Base-by-base conservation (phyloP, 2,113 vertebrate species). In the Mustela nigripes region DNA sequence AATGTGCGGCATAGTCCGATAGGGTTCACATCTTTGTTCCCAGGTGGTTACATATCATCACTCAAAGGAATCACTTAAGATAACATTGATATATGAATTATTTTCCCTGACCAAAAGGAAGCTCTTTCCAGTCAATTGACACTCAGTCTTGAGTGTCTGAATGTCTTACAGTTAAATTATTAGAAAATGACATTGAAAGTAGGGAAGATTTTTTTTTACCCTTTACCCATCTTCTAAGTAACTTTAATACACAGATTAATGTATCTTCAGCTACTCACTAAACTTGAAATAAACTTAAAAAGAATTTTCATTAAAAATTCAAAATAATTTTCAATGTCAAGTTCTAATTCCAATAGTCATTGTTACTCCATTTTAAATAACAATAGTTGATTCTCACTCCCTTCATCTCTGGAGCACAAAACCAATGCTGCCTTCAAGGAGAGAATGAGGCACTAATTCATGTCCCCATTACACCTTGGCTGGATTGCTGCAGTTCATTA, bases 21-120 rank as follows among this genome's bases (percentile, higher is more conserved):
- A 97, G 94, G 97, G 98, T 97, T 98, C 97, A 95, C 60, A 76
- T 98, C 97, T 97, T 95, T 98, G 93, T 97, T 96, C 97, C 82
- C 83, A 90, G 91, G 93, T 98, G 92, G 89, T 95, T 98, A 94
- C 95, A 95, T 98, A 98, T 94, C 96, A 98, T 98, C 94, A 98
- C 79, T 98, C 97, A 98, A 93, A 97, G 73, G 89, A 98, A 97
- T 97, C 92, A 93, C 91, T 97, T 98, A 98, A 97, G 95, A 98
- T 98, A 98, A 97, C 97, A 97, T 95, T 98, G 97, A 98, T 97
- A 69, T 93, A 98, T 98, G 96, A 97, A 98, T 98, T 98, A 98
- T 98, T 97, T 97, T 84, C 67, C 91, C 89, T 83, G 82, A 85
- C 95, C 93, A 96, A 97, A 97, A 97, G 85, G 97, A 95, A 97